Evolutionary conservation across 1,140 invertebrate species (phyloP).

Genomic region (Asobara japonica): DNA sequence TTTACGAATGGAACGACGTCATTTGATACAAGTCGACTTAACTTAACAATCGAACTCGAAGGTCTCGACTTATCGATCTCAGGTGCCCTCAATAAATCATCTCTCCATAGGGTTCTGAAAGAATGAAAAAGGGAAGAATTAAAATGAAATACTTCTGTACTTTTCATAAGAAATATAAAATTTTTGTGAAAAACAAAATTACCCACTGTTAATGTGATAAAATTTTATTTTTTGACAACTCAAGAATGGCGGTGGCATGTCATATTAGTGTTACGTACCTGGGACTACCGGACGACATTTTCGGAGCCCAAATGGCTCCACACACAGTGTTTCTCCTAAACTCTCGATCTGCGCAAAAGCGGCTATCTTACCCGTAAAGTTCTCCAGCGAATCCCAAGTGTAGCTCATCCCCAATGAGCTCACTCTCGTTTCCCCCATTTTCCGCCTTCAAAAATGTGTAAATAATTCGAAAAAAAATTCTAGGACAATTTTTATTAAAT

Average conservation of each 20-base stretch:
- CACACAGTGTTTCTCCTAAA: background rate
- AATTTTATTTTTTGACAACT: background rate
- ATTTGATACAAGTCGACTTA: constrained; percentile 22
- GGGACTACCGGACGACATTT: constrained; percentile 52
- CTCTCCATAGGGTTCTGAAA: too few species aligned
- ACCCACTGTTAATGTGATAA: background rate
- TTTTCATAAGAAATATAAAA: too few species aligned
- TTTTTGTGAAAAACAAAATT: too few species aligned
- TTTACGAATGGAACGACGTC: background rate
- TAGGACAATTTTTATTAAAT: background rate
- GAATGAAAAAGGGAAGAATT: too few species aligned
- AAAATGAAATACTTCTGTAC: too few species aligned
- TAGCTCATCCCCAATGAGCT: background rate
- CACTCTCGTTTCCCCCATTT: background rate
- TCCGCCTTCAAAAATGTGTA: background rate
- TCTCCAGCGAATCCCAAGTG: constrained; percentile 7
- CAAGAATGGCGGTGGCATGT: background rate
- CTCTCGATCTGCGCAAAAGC: constrained; percentile 54
- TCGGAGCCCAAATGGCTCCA: constrained; percentile 43
- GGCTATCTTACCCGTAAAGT: constrained; percentile 11
- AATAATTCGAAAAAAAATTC: background rate
- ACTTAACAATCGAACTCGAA: background rate
- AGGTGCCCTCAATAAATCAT: too few species aligned
- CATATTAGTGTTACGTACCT: constrained; percentile 35
- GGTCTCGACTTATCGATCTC: constrained; percentile 25